Evolutionary conservation across 2,888 invertebrate genomes (phyloP).

Genomic region (Athetis lepigone): DNA sequence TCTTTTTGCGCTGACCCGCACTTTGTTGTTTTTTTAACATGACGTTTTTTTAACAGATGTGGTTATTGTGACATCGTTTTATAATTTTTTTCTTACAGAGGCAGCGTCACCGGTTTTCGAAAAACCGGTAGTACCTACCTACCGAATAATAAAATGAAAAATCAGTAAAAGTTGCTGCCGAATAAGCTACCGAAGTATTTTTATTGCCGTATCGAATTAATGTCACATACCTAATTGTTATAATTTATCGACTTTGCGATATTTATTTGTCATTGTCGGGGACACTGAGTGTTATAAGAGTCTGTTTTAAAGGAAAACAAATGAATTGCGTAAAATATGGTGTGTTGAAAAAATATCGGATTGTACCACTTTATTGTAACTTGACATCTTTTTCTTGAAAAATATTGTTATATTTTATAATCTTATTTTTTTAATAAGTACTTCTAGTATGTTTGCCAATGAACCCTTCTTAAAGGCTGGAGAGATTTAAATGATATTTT

Average conservation of each 20-base stretch:
- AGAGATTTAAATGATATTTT: no score
- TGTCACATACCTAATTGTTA: slow-evolving; percentile 44
- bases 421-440: no score
- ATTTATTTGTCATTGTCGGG: slow-evolving; percentile 45
- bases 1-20: no score
- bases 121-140: slow-evolving; percentile 4
- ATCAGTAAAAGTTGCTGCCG: not conserved
- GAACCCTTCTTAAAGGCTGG: no score
- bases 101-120: not conserved
- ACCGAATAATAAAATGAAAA: slow-evolving; percentile 5
- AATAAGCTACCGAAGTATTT: slow-evolving; percentile 46
- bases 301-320: slow-evolving; percentile 27
- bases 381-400: not conserved
- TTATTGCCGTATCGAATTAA: slow-evolving; percentile 25
- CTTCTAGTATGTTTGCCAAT: no score
- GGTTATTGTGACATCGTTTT: not conserved
- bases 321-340: slow-evolving; percentile 5
- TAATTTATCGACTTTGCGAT: slow-evolving; percentile 44
- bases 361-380: not conserved
- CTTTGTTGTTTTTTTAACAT: not conserved
- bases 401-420: no score
- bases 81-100: not conserved
- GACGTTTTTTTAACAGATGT: not conserved
- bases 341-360: slow-evolving; percentile 6
- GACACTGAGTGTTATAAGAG: slow-evolving; percentile 8